phyloP scores from a whole-genome alignment of 35 echinoderm and acorn worm genomes.

The Heliocidaris tuberculata region DNA sequence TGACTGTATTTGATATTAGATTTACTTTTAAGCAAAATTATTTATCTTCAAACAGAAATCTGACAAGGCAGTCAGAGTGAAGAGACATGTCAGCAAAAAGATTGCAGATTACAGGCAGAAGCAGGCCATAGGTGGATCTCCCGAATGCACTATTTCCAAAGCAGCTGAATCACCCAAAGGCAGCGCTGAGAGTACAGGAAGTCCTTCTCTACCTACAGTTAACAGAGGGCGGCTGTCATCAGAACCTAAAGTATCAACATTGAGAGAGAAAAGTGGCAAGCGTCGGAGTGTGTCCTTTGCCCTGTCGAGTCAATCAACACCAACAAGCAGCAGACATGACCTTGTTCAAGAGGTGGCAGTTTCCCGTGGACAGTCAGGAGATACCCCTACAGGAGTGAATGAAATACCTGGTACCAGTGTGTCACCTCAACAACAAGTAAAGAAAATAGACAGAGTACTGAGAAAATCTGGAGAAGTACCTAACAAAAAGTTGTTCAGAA shows the following conservation, averaged over 20 bases:
- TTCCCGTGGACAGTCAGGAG: neutral
- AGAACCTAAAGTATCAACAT: neutral
- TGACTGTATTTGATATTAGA: neutral
- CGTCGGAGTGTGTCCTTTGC: conserved; percentile 36
- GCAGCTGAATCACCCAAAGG: neutral
- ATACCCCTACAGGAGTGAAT: neutral
- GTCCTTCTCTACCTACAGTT: neutral
- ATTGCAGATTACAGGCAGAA: conserved; percentile 51
- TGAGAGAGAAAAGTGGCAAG: neutral
- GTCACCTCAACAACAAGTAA: neutral
- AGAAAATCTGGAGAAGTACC: neutral
- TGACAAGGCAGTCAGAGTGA: conserved; percentile 51
- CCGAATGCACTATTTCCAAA: conserved; percentile 19
- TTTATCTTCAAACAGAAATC: conserved; percentile 48
- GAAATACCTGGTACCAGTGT: neutral
- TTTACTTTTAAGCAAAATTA: neutral
- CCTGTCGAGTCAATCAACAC: neutral
- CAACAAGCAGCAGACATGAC: neutral
- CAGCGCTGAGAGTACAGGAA: neutral
- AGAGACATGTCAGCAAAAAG: conserved; percentile 48
- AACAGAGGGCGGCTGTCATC: neutral
- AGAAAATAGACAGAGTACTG: neutral
- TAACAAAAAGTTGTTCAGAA: neutral
- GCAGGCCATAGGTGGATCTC: conserved; percentile 14
- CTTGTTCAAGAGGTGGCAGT: neutral